Evolutionary conservation across 2,888 invertebrate species (phyloP).

Genomic region (Agriopis marginaria): DNA sequence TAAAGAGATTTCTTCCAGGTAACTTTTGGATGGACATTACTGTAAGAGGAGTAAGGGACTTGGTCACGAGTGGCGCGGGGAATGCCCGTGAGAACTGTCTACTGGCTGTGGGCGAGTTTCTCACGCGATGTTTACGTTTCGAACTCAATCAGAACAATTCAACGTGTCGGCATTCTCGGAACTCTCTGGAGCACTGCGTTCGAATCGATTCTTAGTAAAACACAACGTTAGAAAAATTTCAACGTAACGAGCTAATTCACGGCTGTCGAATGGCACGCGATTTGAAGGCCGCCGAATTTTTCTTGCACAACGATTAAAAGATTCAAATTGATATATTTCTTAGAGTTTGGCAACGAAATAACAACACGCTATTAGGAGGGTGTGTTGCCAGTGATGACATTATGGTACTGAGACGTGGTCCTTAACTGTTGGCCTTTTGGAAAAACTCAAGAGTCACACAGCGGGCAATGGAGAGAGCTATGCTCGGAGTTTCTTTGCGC

Average conservation of each 20-base stretch:
- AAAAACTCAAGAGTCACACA: too few species aligned
- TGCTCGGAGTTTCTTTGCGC: too few species aligned
- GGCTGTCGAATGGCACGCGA: constrained; percentile 13
- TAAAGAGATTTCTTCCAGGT: too few species aligned
- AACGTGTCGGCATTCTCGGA: constrained; percentile 57
- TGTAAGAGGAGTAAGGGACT: constrained; percentile 2
- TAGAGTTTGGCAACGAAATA: constrained; percentile 47
- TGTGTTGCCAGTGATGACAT: too few species aligned
- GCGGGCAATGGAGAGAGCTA: too few species aligned
- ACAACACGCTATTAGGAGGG: constrained; percentile 42
- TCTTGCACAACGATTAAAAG: constrained; percentile 26
- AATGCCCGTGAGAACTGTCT: constrained; percentile 62
- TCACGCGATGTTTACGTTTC: constrained; percentile 70
- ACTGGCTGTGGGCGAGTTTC: constrained; percentile 62
- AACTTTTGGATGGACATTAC: too few species aligned
- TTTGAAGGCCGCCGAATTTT: constrained; percentile 20
- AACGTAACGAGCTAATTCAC: constrained; percentile 23
- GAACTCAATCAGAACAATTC: constrained; percentile 61
- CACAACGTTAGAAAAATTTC: constrained; percentile 16
- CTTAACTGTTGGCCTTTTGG: too few species aligned
- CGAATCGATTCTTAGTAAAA: constrained; percentile 31
- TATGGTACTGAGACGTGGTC: too few species aligned
- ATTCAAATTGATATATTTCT: constrained; percentile 43
- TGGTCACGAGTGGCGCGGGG: constrained; percentile 52
- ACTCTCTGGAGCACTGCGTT: constrained; percentile 48